Evolutionary conservation across 2,113 vertebrate species (phyloP).

Genomic region (Burhinus oedicnemus): DNA sequence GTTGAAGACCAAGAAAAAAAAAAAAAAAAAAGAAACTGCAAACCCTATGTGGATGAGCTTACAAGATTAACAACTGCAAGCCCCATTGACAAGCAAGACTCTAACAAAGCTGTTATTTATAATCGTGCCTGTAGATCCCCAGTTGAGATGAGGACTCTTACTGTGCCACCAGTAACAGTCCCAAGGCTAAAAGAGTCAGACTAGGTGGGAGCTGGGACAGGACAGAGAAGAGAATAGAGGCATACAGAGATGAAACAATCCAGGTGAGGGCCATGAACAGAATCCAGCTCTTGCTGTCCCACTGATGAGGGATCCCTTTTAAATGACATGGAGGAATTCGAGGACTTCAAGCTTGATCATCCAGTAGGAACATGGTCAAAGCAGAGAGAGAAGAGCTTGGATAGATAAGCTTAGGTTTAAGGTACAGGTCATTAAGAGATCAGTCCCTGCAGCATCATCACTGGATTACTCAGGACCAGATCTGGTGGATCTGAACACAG

Average conservation of each 20-base stretch:
- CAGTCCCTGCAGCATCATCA: background rate
- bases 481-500: background rate
- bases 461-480: background rate
- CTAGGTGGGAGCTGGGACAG: fast-evolving
- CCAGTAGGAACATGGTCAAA: background rate
- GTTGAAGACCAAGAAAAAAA: background rate
- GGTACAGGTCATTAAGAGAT: background rate
- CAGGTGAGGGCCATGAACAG: background rate
- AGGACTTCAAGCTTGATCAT: background rate
- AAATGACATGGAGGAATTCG: fast-evolving
- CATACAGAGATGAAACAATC: background rate
- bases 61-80: background rate
- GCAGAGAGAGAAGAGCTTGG: background rate
- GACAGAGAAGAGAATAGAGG: background rate
- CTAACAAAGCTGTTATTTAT: background rate
- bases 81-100: background rate
- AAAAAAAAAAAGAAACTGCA: background rate
- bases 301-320: background rate
- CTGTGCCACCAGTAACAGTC: background rate
- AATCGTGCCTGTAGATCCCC: background rate
- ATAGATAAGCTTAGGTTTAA: background rate
- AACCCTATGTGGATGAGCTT: background rate
- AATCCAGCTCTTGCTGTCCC: background rate
- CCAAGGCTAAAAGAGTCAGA: background rate
- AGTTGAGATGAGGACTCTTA: background rate